phyloP scores from a whole-genome alignment of 2,113 vertebrate genomes.

The Canis aureus region DNA sequence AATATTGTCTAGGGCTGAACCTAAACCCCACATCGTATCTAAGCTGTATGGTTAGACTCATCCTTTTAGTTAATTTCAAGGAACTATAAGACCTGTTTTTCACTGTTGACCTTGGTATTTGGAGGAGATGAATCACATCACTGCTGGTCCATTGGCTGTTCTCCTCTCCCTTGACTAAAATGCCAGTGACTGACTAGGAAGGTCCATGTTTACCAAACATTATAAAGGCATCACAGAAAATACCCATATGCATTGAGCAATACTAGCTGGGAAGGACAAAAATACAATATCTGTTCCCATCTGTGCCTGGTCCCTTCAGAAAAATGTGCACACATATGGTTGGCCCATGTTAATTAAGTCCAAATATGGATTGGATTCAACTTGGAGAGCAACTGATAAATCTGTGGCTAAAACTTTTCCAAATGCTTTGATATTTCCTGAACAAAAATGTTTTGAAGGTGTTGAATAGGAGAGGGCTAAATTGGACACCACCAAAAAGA shows the following conservation, averaged over 20 bases:
- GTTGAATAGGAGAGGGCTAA: slow-evolving; percentile 34
- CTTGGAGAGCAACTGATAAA: slow-evolving; percentile 59
- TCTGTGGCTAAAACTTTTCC: slow-evolving; percentile 65
- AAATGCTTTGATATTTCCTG: slow-evolving; percentile 64
- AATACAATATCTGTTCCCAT: slow-evolving; percentile 73
- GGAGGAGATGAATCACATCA: background rate
- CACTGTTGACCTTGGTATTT: background rate
- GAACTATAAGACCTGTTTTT: background rate
- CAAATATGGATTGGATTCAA: slow-evolving; percentile 72
- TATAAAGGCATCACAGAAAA: slow-evolving; percentile 67
- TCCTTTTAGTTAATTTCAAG: background rate
- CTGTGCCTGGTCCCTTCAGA: slow-evolving; percentile 70
- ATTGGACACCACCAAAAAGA: background rate
- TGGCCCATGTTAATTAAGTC: slow-evolving; percentile 76
- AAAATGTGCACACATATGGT: slow-evolving; percentile 73
- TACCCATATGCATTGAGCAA: slow-evolving; percentile 65
- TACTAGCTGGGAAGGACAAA: slow-evolving; percentile 63
- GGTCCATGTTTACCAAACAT: slow-evolving; percentile 72
- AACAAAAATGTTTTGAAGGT: slow-evolving; percentile 64
- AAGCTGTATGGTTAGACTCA: background rate
- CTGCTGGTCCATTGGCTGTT: background rate
- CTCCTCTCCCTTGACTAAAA: slow-evolving; percentile 29
- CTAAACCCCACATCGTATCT: background rate
- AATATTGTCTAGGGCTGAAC: background rate
- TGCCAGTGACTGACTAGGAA: slow-evolving; percentile 42